A percentile compares a stretch with the other conserved stretches of the same genome.
Conservation (phyloP, 2,888 invertebrate species). For the Arrhopalites spinosus region DNA sequence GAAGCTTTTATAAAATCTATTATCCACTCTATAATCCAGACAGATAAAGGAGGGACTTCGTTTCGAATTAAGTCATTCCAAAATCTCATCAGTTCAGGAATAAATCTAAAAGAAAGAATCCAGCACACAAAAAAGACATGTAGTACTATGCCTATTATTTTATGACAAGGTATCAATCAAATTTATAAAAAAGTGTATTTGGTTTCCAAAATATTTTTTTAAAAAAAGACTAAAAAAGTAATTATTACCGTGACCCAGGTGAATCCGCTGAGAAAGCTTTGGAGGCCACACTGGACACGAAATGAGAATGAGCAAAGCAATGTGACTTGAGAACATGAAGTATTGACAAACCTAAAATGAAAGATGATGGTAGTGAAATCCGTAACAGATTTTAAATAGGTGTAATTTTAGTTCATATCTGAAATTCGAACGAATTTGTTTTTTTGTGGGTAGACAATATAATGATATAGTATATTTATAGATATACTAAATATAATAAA, state of each 20-base stretch:
- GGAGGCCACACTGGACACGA: conserved; percentile 50
- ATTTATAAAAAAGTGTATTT: too few relatives aligned
- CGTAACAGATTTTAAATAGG: too few relatives aligned
- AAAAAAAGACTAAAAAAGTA: not conserved
- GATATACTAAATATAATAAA: too few relatives aligned
- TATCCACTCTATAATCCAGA: conserved; percentile 48
- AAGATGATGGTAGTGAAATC: too few relatives aligned
- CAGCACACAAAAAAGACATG: conserved; percentile 3
- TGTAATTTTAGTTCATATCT: too few relatives aligned
- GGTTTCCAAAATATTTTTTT: too few relatives aligned
- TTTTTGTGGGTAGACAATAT: too few relatives aligned
- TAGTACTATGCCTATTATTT: conserved; percentile 16
- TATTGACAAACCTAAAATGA: conserved; percentile 22
- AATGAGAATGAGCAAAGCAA: conserved; percentile 52
- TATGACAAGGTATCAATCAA: too few relatives aligned
- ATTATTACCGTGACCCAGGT: conserved; percentile 43
- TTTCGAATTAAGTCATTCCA: conserved; percentile 42
- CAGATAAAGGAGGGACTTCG: not conserved
- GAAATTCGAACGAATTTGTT: too few relatives aligned
- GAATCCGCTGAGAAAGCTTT: conserved; percentile 48
- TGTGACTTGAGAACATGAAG: conserved; percentile 48
- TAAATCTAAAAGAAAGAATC: conserved; percentile 42
- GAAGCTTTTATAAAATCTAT: conserved; percentile 49
- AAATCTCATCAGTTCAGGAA: conserved; percentile 44
- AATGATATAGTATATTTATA: too few relatives aligned